These are phyloP conservation scores for Drosophila mimetica DNA, from an alignment of 2,888 invertebrate species.

Conservation along the genomic window DNA sequence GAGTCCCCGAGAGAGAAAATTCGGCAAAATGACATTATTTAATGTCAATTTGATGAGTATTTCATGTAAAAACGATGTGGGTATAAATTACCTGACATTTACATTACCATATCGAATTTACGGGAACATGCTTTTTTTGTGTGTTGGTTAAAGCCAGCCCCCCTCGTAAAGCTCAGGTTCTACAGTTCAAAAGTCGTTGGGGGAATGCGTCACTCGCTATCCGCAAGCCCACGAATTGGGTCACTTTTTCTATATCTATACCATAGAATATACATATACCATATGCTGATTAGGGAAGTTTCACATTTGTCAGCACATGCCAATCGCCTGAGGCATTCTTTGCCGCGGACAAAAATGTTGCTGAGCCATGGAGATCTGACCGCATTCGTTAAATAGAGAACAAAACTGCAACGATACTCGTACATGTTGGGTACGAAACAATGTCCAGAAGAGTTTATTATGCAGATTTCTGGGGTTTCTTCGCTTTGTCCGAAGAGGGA, in stretches of 20 bases:
- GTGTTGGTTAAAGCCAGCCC: too few species aligned
- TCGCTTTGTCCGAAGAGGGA: constrained; percentile 23
- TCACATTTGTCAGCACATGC: constrained; percentile 68
- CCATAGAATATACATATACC: background rate
- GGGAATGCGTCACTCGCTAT: constrained; percentile 66
- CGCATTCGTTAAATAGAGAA: constrained; percentile 46
- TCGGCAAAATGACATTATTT: too few species aligned
- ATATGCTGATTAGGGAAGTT: constrained; percentile 39
- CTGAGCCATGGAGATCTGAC: constrained; percentile 55
- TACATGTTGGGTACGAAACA: constrained; percentile 8
- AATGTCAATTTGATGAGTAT: too few species aligned
- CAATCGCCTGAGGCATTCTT: constrained; percentile 57
- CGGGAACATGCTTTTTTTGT: too few species aligned
- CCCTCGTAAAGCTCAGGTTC: constrained; percentile 8
- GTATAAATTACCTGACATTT: too few species aligned
- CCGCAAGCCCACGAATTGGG: constrained; percentile 58
- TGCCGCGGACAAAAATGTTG: constrained; percentile 39
- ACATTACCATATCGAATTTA: too few species aligned
- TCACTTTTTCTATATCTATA: constrained; percentile 43
- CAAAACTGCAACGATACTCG: constrained; percentile 25
- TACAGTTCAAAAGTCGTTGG: constrained; percentile 37
- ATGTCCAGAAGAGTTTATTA: constrained; percentile 19
- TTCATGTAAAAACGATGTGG: too few species aligned
- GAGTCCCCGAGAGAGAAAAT: too few species aligned
- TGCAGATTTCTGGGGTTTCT: constrained; percentile 41